These are phyloP conservation scores for Gymnorhina tibicen DNA, from an alignment of 2,113 vertebrate species.

Conservation along the genomic window DNA sequence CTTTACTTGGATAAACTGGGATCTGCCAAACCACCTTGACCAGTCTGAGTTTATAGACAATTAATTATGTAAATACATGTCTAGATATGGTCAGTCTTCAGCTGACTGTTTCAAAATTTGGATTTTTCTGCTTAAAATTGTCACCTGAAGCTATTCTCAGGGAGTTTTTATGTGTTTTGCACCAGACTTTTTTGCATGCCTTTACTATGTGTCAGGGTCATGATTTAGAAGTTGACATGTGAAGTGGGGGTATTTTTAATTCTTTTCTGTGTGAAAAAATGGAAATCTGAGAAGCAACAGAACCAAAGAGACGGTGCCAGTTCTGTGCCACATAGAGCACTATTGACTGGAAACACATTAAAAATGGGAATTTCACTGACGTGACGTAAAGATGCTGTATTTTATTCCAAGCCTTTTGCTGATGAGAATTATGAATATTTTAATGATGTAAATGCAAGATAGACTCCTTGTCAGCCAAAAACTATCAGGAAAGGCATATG, in stretches of 20 bases:
- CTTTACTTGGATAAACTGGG: not conserved
- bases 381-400: not conserved
- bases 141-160: not conserved
- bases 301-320: not conserved
- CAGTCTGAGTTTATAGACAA: not conserved
- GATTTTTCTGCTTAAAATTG: not conserved
- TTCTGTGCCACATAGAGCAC: not conserved
- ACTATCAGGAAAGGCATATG: not conserved
- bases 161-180: not conserved
- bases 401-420: not conserved
- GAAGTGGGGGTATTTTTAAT: not conserved
- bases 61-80: not conserved
- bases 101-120: not conserved
- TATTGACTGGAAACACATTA: not conserved
- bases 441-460: not conserved
- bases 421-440: not conserved
- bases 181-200: not conserved
- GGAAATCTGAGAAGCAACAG: not conserved
- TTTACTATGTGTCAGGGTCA: not conserved
- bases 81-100: not conserved
- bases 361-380: not conserved
- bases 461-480: not conserved
- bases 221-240: not conserved
- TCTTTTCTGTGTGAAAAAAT: not conserved
- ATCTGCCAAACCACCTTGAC: not conserved